Evolutionary conservation across 2,797 vertebrate species (phyloP), one percentile per base, ranked within the genome.

Genomic region (Falco peregrinus): DNA sequence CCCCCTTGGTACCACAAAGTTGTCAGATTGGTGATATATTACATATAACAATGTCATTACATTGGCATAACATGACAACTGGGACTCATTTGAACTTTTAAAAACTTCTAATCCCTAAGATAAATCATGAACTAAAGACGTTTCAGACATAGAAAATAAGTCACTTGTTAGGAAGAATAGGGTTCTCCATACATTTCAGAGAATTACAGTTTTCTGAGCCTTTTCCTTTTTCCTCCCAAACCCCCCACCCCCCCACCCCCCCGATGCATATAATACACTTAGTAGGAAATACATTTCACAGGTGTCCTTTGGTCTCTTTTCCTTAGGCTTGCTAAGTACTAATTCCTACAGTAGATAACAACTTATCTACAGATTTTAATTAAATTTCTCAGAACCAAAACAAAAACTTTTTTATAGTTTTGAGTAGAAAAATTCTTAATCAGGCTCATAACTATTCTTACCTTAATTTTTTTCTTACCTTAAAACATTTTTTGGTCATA

Each of bases 41-140:
- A 56, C 71, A 92, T 37, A 89, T 96, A 97, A 93, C 75, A 96
- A 68, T 96, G 95, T 74, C 83, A 89, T 92, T 96, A 84, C 56
- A 85, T 79, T 94, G 88, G 84, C 65, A 65, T 89, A 96, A 96
- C 80, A 73, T 93, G 91, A 73, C 91, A 86, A 91, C 47, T 89
- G 96, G 92, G 94, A 96, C 59, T 94, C 75, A 84, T 95, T 87
- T 93, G 78, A 95, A 97, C 94, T 96, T 96, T 87, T 89, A 69
- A 76, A 93, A 92, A 91, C 83, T 93, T 96, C 84, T 91, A 82
- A 86, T 95, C 39, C 39, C 48, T 94, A 87, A 95, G 90, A 96
- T 94, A 96, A 97, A 96, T 97, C 87, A 87, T 3, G 17, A 89
- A 76, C 63, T 54, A 41, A 83, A 89, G 89, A 83, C 14, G 19